phyloP scores from a whole-genome alignment of 2,888 invertebrate genomes.

The Phragmatobia fuliginosa region DNA sequence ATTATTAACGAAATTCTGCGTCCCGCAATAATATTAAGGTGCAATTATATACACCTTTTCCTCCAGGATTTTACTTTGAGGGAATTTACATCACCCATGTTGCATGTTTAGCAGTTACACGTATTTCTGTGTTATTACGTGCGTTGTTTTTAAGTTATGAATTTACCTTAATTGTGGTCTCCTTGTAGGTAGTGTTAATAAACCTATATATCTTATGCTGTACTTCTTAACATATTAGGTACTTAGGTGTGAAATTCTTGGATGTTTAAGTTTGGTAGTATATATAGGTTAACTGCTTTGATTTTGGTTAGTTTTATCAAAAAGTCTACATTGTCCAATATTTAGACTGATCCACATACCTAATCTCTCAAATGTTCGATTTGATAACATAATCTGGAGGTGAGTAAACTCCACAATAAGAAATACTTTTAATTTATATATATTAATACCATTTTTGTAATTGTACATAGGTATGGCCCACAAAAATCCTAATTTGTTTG shows the following conservation, averaged over 20 bases:
- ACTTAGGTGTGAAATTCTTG: no score
- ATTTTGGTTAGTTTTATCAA: background rate
- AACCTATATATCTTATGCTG: background rate
- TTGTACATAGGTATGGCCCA: no score
- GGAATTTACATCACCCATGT: background rate
- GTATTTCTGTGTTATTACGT: background rate
- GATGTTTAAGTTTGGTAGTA: background rate
- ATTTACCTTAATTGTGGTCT: background rate
- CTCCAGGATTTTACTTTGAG: background rate
- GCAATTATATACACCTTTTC: background rate
- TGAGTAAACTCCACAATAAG: background rate
- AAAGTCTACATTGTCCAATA: background rate
- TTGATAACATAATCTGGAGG: background rate
- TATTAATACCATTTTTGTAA: background rate
- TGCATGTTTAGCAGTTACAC: background rate
- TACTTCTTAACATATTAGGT: background rate
- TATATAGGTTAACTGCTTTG: background rate
- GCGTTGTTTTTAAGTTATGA: background rate
- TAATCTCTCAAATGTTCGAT: background rate
- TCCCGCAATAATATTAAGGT: background rate
- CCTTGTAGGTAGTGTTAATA: background rate
- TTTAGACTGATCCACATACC: background rate
- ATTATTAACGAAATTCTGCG: no score
- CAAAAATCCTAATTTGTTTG: background rate
- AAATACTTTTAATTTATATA: background rate